These are phyloP conservation scores for Heteromyza rotundicornis DNA, from an alignment of 2,888 invertebrate species.

Conservation along the genomic window DNA sequence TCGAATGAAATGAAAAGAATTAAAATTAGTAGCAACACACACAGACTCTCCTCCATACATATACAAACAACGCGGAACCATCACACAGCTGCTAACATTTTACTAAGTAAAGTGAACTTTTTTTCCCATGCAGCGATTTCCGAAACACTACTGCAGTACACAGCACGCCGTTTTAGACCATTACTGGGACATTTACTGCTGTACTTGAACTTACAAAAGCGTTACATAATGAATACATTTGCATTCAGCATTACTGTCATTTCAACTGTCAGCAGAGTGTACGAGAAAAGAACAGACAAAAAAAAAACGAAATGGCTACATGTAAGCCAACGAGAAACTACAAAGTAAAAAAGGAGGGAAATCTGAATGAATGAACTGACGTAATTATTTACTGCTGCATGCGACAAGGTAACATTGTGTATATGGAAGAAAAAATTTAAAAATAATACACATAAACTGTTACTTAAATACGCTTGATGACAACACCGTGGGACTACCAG, in stretches of 20 bases:
- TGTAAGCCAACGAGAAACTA: not conserved
- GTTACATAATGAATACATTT: not conserved
- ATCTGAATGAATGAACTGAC: not conserved
- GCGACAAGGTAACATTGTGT: not conserved
- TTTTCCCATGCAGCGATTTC: too few relatives aligned
- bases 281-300: too few relatives aligned
- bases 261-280: not conserved
- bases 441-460: not conserved
- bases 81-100: too few relatives aligned
- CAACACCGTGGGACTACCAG: not conserved
- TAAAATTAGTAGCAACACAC: too few relatives aligned
- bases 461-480: not conserved
- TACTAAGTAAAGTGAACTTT: too few relatives aligned
- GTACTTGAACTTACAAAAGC: not conserved
- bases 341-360: not conserved
- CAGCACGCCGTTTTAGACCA: too few relatives aligned
- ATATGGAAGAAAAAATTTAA: not conserved
- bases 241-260: constrained; percentile 1
- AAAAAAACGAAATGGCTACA: not conserved
- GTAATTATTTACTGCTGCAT: constrained; percentile 2
- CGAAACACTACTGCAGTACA: too few relatives aligned
- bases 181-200: not conserved
- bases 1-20: too few relatives aligned
- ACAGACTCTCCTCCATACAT: too few relatives aligned
- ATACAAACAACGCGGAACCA: too few relatives aligned